Conservation (phyloP, 2,888 invertebrate species). For the Perdita meconis region DNA sequence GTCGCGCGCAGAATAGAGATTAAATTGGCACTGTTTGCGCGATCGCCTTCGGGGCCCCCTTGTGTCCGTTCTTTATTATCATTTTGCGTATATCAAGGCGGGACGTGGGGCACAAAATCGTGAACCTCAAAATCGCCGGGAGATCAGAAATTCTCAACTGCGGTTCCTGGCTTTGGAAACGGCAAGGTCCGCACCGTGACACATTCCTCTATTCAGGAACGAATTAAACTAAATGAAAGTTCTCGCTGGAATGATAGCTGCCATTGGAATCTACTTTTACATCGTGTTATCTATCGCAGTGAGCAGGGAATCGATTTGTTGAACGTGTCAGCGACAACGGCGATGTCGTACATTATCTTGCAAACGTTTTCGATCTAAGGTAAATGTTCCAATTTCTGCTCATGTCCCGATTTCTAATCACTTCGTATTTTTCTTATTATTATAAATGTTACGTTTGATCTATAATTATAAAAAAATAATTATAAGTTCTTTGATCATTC, state of each 20-base stretch:
- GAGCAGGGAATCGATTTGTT: constrained; percentile 13
- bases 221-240: neutral
- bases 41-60: constrained; percentile 45
- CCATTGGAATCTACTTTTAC: constrained; percentile 15
- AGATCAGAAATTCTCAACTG: neutral
- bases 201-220: neutral
- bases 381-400: too few relatives aligned
- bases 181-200: neutral
- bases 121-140: constrained; percentile 16
- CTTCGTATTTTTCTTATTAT: too few relatives aligned
- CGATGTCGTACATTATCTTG: constrained; percentile 4
- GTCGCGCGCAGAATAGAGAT: constrained; percentile 69
- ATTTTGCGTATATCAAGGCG: constrained; percentile 27
- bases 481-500: too few relatives aligned
- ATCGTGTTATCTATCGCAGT: constrained; percentile 20
- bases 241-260: constrained; percentile 3
- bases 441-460: too few relatives aligned
- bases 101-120: constrained; percentile 19
- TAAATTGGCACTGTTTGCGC: constrained; percentile 68
- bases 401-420: too few relatives aligned
- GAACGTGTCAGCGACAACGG: constrained; percentile 3
- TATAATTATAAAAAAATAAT: too few relatives aligned
- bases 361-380: constrained; percentile 15
- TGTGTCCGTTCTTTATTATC: constrained; percentile 55
- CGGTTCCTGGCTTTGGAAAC: too few relatives aligned